Conservation (phyloP, 2,113 vertebrate species). For the Lepidothrix coronata region DNA sequence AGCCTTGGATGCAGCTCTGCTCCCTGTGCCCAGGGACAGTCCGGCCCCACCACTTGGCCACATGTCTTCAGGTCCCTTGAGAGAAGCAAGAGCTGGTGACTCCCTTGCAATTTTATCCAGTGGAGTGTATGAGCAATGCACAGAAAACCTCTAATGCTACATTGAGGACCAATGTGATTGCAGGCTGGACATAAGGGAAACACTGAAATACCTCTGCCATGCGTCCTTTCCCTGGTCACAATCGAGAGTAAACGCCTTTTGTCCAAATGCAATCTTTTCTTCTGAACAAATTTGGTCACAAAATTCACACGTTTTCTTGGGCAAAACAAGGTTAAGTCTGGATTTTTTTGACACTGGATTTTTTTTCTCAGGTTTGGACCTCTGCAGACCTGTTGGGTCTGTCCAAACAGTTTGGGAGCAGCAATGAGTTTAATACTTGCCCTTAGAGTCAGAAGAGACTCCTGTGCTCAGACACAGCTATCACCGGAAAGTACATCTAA, state of each 20-base stretch:
- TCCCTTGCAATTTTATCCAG: background rate
- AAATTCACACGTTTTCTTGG: background rate
- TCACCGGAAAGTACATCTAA: background rate
- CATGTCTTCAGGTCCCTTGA: accelerated
- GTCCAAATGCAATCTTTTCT: background rate
- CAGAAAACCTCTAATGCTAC: background rate
- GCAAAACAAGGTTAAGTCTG: background rate
- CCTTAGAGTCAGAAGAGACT: background rate
- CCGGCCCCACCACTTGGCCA: accelerated
- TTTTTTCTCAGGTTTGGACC: background rate
- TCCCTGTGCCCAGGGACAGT: accelerated
- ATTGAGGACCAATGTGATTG: background rate
- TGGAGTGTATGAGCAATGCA: background rate
- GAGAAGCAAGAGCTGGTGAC: background rate
- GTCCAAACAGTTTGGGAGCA: background rate
- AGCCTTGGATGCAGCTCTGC: background rate
- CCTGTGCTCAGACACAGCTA: background rate
- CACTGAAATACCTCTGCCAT: background rate
- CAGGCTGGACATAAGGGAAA: background rate
- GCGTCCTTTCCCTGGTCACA: background rate
- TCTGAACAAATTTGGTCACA: background rate
- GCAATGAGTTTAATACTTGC: background rate
- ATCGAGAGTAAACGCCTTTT: background rate
- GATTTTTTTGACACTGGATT: background rate
- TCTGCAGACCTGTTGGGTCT: background rate